Conservation (phyloP, 2,888 invertebrate genomes). For the Cosmopolites sordidus region DNA sequence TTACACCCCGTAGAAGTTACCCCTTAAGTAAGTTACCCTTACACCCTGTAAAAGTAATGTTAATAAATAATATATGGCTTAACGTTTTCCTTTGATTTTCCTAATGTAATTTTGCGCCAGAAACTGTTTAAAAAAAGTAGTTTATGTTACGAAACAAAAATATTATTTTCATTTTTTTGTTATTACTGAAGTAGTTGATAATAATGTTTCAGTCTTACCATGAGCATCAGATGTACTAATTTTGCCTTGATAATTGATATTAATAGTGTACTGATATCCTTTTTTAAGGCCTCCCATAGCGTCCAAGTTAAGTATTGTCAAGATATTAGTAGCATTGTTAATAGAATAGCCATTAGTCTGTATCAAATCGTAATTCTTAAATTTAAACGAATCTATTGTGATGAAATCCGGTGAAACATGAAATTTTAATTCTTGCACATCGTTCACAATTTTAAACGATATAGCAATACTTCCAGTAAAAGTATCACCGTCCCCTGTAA, state of each 20-base stretch:
- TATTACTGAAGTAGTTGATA: no score
- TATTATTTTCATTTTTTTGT: no score
- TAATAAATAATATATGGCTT: no score
- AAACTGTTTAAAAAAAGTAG: no score
- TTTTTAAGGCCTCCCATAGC: background rate
- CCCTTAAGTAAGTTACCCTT: no score
- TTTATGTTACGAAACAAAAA: no score
- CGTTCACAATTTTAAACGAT: slow-evolving; percentile 3
- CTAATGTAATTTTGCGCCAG: no score
- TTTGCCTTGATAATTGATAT: slow-evolving; percentile 14
- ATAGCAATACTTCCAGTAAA: slow-evolving; percentile 18
- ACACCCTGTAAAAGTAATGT: no score
- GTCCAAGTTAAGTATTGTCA: slow-evolving; percentile 6
- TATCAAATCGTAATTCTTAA: no score
- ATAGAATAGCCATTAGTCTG: slow-evolving; percentile 2
- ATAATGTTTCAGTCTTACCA: no score
- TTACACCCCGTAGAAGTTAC: no score
- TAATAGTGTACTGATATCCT: background rate
- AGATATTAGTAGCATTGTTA: slow-evolving; percentile 13
- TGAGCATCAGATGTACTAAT: slow-evolving; percentile 7
- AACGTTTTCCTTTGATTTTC: no score
- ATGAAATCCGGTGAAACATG: slow-evolving; percentile 17
- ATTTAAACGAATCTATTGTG: slow-evolving; percentile 5
- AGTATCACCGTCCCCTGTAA: slow-evolving; percentile 6
- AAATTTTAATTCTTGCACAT: slow-evolving; percentile 11